Evolutionary conservation across 92 coral and sea anemone species (phyloP), one percentile per base, ranked within the genome.

Genomic region (Scolanthus callimorphus): DNA sequence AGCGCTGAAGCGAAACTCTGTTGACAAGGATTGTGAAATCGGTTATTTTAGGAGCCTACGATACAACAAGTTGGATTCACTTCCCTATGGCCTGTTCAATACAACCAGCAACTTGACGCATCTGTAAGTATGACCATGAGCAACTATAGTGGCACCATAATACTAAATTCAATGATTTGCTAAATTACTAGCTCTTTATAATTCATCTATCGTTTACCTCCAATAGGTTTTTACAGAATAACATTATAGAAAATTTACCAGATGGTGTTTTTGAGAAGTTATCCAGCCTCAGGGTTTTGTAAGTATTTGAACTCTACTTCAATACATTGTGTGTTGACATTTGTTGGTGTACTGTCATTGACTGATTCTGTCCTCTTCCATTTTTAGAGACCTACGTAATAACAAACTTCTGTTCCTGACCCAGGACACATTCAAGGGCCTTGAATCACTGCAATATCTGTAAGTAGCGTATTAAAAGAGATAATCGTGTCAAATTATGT

Each of bases 351-450:
- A 43, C 27, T 41, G 13, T 11, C 19, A 60, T 8, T 10, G 9
- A 43, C 19, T 2, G 15, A 44, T 2, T 12, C 26, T 45, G 9
- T 31, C 20, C 41, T 29, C 12, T 4, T 4, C 2, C 39, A 26
- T 19, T 54, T 11, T 75, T 39, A 79, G 86, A 24, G 55, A 79
- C 39, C 55, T 79, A 1, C 30, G 69, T 11, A 44, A 39, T 27
- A 79, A 79, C 63, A 55, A 73, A 27, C 59, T 79, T 29, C 64
- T 67, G n/a, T 39, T 22, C 26, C 30, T 79, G 10, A 49, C 70
- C 28, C 51, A 51, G 67, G 43, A 25, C 10, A 63, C 80, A 11
- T 73, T 79, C 34, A 62, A 51, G 11, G 90, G 90, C n/a, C 57
- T 83, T 24, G 56, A 38, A 19, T 49, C 66, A 1, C 37, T 83